Evolutionary conservation across 2,797 vertebrate species (phyloP).

Genomic region (Lacerta viridis): DNA sequence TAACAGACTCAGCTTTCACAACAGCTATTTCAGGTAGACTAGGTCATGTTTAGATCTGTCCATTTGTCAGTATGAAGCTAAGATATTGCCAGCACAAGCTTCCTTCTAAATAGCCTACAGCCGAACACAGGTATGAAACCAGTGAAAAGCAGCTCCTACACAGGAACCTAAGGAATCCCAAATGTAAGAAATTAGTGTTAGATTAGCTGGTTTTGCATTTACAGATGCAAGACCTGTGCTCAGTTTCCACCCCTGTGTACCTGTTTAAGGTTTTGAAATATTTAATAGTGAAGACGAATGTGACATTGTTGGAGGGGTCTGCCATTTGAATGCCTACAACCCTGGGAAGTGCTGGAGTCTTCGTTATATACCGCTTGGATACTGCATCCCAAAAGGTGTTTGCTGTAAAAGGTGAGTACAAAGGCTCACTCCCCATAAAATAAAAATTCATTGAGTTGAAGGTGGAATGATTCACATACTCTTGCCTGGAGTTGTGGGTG

Average conservation of each 20-base stretch:
- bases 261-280: background rate
- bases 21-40: no score
- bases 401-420: conserved; percentile 2
- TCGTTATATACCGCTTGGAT: background rate
- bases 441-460: no score
- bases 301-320: background rate
- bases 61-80: background rate
- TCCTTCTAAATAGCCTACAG: background rate
- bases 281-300: background rate
- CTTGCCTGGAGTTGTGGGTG: no score
- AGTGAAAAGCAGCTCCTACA: background rate
- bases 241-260: background rate
- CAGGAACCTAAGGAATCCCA: background rate
- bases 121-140: background rate
- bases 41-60: no score
- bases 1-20: no score
- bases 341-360: background rate
- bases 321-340: background rate
- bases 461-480: no score
- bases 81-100: background rate
- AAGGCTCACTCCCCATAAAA: background rate
- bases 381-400: background rate
- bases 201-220: background rate
- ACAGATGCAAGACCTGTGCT: background rate
- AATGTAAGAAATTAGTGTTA: background rate